These are phyloP conservation scores for Chesias legatella DNA, from an alignment of 2,888 invertebrate species.

Conservation along the genomic window DNA sequence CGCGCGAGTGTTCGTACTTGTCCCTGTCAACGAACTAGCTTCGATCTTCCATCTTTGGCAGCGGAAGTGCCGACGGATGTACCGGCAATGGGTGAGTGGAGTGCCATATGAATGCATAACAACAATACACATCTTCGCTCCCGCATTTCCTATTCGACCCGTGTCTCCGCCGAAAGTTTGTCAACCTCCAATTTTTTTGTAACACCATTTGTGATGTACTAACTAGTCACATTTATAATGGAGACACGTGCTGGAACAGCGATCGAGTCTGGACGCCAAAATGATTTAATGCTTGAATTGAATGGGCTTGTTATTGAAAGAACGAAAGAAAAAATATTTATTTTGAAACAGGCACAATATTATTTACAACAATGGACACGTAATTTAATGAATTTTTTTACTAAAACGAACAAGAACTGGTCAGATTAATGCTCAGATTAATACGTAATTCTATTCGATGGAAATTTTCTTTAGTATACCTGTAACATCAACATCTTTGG, in stretches of 20 bases:
- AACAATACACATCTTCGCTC: conserved; percentile 66
- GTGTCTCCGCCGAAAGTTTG: conserved; percentile 75
- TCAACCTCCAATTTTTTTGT: conserved; percentile 75
- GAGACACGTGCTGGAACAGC: conserved; percentile 29
- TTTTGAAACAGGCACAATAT: too few species aligned
- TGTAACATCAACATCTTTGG: too few species aligned
- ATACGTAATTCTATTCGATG: too few species aligned
- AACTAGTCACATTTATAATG: conserved; percentile 31
- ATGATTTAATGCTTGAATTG: conserved; percentile 22
- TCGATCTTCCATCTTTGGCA: conserved; percentile 78
- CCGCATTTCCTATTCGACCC: conserved; percentile 74
- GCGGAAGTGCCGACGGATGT: conserved; percentile 78
- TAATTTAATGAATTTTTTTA: too few species aligned
- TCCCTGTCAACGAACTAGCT: conserved; percentile 72
- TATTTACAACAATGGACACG: too few species aligned
- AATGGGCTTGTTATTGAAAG: conserved; percentile 19
- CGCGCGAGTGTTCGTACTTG: conserved; percentile 40
- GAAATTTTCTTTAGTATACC: too few species aligned
- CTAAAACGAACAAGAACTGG: too few species aligned
- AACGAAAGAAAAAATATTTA: too few species aligned
- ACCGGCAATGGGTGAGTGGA: conserved; percentile 75
- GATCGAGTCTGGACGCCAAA: conserved; percentile 19
- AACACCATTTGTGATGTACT: conserved; percentile 44
- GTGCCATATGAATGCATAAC: conserved; percentile 74
- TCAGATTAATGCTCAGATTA: too few species aligned